Percentiles rank a stretch among this genome's conserved stretches.
phyloP scores from a whole-genome alignment of 2,113 vertebrate species.

The Paedocypris sp. region DNA sequence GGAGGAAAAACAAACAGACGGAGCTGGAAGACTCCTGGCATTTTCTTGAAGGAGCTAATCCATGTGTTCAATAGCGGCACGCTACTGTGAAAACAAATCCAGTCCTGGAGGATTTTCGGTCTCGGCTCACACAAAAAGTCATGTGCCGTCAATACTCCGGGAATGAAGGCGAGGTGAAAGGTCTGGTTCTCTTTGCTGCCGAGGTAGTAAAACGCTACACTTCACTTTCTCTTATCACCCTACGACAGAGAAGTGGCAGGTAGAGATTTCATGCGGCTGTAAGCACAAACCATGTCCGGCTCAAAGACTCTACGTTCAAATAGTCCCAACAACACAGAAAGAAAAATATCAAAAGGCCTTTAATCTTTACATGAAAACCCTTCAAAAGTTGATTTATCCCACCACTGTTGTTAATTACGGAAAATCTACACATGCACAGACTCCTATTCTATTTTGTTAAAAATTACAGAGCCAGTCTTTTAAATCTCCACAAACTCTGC shows the following conservation, averaged over 20 bases:
- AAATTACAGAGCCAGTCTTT: too few species aligned
- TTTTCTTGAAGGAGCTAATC: background rate
- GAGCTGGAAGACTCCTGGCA: background rate
- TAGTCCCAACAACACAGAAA: conserved; percentile 22
- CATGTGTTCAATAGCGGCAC: background rate
- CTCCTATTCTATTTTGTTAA: too few species aligned
- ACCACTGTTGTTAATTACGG: conserved; percentile 24
- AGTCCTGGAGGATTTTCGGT: background rate
- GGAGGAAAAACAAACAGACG: conserved; percentile 25
- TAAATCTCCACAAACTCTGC: too few species aligned
- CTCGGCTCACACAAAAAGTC: background rate
- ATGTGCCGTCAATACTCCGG: conserved; percentile 2
- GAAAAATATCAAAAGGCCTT: conserved; percentile 29
- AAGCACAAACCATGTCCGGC: background rate
- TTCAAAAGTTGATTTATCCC: conserved; percentile 6
- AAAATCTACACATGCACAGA: conserved; percentile 33
- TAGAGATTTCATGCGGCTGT: background rate
- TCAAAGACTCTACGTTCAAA: conserved; percentile 6
- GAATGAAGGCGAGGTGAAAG: conserved; percentile 18
- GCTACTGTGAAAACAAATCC: background rate
- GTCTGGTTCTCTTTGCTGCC: conserved; percentile 5
- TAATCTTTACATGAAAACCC: conserved; percentile 20
- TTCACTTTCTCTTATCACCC: conserved; percentile 18
- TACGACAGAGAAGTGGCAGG: conserved; percentile 17
- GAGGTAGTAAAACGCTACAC: conserved; percentile 21